Conservation (phyloP, 2,113 vertebrate genomes). For the Tylochromis polylepis region DNA sequence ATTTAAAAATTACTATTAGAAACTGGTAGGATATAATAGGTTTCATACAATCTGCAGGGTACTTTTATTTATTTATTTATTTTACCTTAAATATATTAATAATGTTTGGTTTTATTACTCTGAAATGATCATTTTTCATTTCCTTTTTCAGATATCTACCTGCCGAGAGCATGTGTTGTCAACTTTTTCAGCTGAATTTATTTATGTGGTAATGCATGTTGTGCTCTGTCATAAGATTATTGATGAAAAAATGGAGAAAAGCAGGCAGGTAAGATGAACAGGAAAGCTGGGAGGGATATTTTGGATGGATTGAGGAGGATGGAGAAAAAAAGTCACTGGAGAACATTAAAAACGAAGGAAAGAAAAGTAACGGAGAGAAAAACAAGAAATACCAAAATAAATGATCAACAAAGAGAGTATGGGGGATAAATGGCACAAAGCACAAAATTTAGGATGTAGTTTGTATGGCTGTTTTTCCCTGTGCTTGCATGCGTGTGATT, state of each 20-base stretch:
- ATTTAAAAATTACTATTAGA: not conserved
- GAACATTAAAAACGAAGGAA: not conserved
- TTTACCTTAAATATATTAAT: not conserved
- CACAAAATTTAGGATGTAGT: not conserved
- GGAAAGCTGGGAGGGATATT: not conserved
- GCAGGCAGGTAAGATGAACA: not conserved
- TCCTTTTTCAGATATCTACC: not conserved
- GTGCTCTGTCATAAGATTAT: not conserved
- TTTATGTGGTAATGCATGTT: not conserved
- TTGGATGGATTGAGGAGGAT: not conserved
- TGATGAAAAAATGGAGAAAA: not conserved
- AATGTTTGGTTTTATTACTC: not conserved
- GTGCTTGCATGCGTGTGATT: not conserved
- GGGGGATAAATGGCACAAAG: not conserved
- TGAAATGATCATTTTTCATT: not conserved
- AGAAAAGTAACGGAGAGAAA: not conserved
- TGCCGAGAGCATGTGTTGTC: not conserved
- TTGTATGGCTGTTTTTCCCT: not conserved
- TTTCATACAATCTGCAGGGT: not conserved
- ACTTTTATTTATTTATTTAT: not conserved
- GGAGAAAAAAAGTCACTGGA: not conserved
- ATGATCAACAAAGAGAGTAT: not conserved
- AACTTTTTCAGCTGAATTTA: not conserved
- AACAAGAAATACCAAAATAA: not conserved
- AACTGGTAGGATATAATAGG: not conserved